These are phyloP conservation scores for Emydura subglobosa DNA, from an alignment of 2,113 vertebrate species.

Conservation along the genomic window DNA sequence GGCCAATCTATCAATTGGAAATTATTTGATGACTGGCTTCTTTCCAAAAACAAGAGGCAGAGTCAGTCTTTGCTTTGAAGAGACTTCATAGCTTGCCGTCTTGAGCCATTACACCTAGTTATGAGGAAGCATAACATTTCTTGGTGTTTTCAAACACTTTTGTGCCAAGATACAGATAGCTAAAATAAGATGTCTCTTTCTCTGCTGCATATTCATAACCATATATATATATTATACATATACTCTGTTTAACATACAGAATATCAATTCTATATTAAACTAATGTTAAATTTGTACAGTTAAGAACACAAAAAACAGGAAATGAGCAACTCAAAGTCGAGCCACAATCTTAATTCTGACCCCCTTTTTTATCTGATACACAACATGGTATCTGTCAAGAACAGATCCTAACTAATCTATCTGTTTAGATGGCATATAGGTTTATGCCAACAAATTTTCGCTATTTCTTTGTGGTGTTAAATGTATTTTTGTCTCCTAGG, in stretches of 20 bases:
- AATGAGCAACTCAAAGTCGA: no score
- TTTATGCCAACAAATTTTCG: background rate
- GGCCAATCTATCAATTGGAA: background rate
- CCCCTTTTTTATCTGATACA: background rate
- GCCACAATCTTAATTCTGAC: background rate
- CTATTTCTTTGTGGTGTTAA: background rate
- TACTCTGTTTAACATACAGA: background rate
- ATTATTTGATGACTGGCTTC: background rate
- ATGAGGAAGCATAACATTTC: background rate
- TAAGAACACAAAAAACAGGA: background rate
- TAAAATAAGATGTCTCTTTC: background rate
- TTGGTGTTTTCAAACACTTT: no score
- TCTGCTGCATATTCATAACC: background rate
- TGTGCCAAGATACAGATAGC: background rate
- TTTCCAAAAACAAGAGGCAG: background rate
- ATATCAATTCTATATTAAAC: background rate
- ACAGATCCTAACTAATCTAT: background rate
- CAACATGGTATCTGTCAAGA: background rate
- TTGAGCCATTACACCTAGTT: background rate
- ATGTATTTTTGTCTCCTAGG: background rate
- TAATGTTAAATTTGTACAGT: background rate
- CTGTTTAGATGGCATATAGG: background rate
- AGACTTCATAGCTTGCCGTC: background rate
- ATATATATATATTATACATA: background rate
- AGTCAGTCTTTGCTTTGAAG: background rate